phyloP scores from a whole-genome alignment of 2,113 vertebrate species.

The Neodontobutis hainanensis region DNA sequence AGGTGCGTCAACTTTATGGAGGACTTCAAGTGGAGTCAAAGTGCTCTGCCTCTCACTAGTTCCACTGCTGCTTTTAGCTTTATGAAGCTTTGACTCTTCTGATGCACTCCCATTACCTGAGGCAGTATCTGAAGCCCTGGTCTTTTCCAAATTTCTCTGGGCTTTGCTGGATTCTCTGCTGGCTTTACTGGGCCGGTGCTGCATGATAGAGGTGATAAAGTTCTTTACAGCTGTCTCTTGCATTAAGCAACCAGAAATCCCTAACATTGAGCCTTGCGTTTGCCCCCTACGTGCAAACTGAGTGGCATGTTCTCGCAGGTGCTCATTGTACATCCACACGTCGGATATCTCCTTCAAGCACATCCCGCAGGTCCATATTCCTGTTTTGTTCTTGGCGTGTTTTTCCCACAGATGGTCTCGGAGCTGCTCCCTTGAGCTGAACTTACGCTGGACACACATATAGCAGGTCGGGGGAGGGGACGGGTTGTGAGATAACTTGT shows the following conservation, averaged over 20 bases:
- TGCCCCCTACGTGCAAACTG: constrained; percentile 93
- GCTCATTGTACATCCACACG: constrained; percentile 98
- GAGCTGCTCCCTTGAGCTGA: constrained; percentile 93
- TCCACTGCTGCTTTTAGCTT: constrained; percentile 64
- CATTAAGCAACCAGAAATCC: constrained; percentile 81
- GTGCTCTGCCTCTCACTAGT: constrained; percentile 63
- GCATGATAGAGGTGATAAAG: constrained; percentile 87
- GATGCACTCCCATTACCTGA: constrained; percentile 62
- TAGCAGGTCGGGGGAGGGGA: constrained; percentile 96
- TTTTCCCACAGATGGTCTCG: constrained; percentile 93
- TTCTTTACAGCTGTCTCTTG: constrained; percentile 83
- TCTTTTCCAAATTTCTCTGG: constrained; percentile 67
- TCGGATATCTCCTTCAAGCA: constrained; percentile 94
- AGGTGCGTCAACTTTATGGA: constrained; percentile 75
- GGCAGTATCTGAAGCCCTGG: constrained; percentile 41
- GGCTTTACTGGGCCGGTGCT: constrained; percentile 78
- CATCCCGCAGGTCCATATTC: constrained; percentile 97
- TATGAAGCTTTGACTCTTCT: constrained; percentile 70
- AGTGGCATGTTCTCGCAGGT: constrained; percentile 91
- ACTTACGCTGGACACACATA: constrained; percentile 97
- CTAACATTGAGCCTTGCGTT: constrained; percentile 82
- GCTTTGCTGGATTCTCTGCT: constrained; percentile 68
- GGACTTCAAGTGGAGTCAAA: constrained; percentile 73
- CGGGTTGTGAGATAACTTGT: constrained; percentile 93
- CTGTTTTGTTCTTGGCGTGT: constrained; percentile 89